phyloP scores from a whole-genome alignment of 2,113 vertebrate species.

The Barbus barbus region DNA sequence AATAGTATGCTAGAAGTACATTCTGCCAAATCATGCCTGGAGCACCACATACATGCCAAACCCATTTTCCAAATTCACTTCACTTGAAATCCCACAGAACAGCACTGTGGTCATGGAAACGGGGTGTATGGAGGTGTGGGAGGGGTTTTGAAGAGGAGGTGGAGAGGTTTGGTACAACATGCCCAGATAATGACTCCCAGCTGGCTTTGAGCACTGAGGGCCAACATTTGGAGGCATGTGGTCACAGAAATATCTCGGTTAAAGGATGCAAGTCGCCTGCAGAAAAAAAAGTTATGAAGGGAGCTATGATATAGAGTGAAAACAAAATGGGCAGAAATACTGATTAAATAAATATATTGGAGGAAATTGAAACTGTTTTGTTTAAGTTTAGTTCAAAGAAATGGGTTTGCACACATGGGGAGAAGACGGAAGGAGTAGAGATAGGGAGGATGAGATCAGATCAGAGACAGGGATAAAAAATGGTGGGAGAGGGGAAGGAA shows the following conservation, averaged over 20 bases:
- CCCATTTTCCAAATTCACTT: background rate
- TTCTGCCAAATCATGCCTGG: background rate
- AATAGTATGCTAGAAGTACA: background rate
- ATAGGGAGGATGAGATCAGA: slow-evolving; percentile 8
- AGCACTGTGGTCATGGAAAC: slow-evolving; percentile 15
- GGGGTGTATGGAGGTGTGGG: slow-evolving; percentile 7
- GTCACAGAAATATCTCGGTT: slow-evolving; percentile 2
- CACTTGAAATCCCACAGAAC: background rate
- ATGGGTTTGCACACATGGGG: background rate
- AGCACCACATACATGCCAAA: background rate
- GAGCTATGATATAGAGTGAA: background rate
- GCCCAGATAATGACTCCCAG: slow-evolving; percentile 66
- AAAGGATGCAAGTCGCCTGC: slow-evolving; percentile 24
- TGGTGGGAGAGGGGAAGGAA: slow-evolving; percentile 2
- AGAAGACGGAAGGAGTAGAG: slow-evolving; percentile 28
- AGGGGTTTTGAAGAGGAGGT: slow-evolving; percentile 20
- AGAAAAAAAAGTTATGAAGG: slow-evolving; percentile 6
- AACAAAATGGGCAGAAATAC: background rate
- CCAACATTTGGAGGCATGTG: slow-evolving; percentile 52
- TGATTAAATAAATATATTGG: background rate
- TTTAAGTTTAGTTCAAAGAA: background rate
- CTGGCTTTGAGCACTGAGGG: slow-evolving; percentile 56
- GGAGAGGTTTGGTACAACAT: slow-evolving; percentile 36
- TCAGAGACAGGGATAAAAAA: background rate
- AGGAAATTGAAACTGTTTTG: slow-evolving; percentile 17